Conservation (phyloP, 2,888 invertebrate genomes). For the Drosophila monieri region DNA sequence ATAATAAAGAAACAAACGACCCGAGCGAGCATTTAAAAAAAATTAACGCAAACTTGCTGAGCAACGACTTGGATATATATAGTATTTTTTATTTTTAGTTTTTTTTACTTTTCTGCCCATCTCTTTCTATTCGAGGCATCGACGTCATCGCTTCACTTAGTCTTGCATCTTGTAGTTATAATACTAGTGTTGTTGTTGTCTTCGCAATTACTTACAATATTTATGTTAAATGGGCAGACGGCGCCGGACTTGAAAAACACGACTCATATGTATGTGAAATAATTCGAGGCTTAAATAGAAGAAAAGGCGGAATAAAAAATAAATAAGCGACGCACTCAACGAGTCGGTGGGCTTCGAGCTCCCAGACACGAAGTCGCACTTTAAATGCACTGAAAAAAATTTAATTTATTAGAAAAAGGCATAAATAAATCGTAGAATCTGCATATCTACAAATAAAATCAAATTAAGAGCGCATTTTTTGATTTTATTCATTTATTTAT, state of each 20-base stretch:
- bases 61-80: conserved; percentile 54
- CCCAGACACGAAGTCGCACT: conserved; percentile 4
- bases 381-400: not conserved
- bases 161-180: conserved; percentile 8
- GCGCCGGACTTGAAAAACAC: conserved; percentile 53
- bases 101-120: not conserved
- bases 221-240: conserved; percentile 74
- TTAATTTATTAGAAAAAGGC: not conserved
- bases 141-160: conserved; percentile 32
- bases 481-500: too few relatives aligned
- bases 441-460: not conserved
- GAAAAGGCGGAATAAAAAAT: conserved; percentile 20
- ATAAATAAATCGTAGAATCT: not conserved
- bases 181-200: conserved; percentile 36
- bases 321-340: conserved; percentile 14
- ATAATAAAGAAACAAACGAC: conserved; percentile 43
- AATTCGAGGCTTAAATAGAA: conserved; percentile 45
- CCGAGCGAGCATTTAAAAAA: conserved; percentile 56
- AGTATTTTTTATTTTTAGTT: not conserved
- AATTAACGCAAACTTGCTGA: conserved; percentile 74
- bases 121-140: conserved; percentile 4
- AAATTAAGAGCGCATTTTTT: not conserved
- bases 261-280: conserved; percentile 36
- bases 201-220: conserved; percentile 73
- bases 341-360: not conserved